Evolutionary conservation across 2,113 vertebrate genomes (phyloP).

Genomic region (Cebidichthys violaceus): DNA sequence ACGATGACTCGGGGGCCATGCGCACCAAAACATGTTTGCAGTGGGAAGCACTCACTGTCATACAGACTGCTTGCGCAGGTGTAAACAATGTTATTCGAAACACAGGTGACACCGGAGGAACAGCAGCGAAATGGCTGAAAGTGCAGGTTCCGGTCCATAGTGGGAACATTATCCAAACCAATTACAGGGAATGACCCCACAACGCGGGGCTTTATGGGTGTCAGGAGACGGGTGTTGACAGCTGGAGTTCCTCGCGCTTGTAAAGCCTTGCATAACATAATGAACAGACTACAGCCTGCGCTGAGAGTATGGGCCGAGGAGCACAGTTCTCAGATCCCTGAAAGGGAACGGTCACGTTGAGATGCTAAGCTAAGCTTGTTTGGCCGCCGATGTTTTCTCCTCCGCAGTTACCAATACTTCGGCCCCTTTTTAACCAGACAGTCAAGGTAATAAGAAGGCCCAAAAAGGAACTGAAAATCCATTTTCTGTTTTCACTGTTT

Average conservation of each 20-base stretch:
- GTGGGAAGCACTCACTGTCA: conserved; percentile 14
- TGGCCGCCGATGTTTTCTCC: background rate
- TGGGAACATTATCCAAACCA: conserved; percentile 52
- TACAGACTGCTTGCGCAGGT: conserved; percentile 3
- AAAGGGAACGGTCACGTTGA: conserved; percentile 19
- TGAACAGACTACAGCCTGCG: conserved; percentile 1
- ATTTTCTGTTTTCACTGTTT: conserved; percentile 1
- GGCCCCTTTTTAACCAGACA: background rate
- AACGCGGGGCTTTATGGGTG: conserved; percentile 45
- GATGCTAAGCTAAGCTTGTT: conserved; percentile 9
- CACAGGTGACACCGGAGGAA: conserved; percentile 12
- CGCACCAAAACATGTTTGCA: background rate
- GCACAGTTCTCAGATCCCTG: background rate
- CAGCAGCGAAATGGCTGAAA: conserved; percentile 31
- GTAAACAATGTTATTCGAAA: conserved; percentile 10
- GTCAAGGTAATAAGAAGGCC: conserved; percentile 8
- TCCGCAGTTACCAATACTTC: background rate
- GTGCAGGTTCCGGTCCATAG: conserved; percentile 19
- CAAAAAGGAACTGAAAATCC: background rate
- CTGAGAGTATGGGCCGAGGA: conserved; percentile 14
- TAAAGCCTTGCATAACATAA: conserved; percentile 49
- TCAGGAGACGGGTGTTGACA: conserved; percentile 51
- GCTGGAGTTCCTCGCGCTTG: conserved; percentile 32
- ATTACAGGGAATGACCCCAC: conserved; percentile 44
- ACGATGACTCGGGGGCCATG: background rate